phyloP scores from a whole-genome alignment of 64 coral and sea anemone genomes.

The Montipora capricornis region DNA sequence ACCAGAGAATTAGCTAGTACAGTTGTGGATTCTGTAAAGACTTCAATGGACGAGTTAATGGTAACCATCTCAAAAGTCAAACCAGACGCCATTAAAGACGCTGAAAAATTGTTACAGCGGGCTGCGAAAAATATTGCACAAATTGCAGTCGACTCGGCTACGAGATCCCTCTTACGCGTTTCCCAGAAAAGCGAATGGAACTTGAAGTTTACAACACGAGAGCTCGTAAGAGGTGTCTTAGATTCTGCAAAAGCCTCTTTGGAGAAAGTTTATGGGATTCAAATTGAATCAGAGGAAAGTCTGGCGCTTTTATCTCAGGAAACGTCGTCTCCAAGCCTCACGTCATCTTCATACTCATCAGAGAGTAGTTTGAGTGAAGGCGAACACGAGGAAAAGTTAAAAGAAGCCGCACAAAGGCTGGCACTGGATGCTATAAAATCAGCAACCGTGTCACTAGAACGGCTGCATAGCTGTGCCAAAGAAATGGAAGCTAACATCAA shows the following conservation, averaged over 20 bases:
- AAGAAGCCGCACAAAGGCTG: slow-evolving; percentile 52
- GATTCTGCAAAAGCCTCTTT: slow-evolving; percentile 71
- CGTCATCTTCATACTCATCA: background rate
- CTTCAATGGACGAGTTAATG: slow-evolving; percentile 25
- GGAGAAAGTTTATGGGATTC: slow-evolving; percentile 42
- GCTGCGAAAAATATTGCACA: slow-evolving; percentile 52
- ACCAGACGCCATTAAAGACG: background rate
- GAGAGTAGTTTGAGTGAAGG: background rate
- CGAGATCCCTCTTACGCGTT: slow-evolving; percentile 17
- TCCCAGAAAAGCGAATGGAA: slow-evolving; percentile 39
- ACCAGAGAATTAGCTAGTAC: slow-evolving; percentile 38
- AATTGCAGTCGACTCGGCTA: slow-evolving; percentile 23
- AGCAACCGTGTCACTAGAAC: slow-evolving; percentile 60
- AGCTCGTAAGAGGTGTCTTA: slow-evolving; percentile 49
- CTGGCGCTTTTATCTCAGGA: slow-evolving; percentile 8
- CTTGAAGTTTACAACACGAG: slow-evolving; percentile 11
- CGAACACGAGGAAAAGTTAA: slow-evolving; percentile 42
- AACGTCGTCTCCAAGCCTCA: background rate
- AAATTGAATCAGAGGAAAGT: slow-evolving; percentile 37
- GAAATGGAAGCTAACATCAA: slow-evolving; percentile 58
- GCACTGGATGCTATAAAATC: slow-evolving; percentile 71
- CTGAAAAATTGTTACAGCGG: background rate
- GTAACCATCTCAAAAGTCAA: background rate
- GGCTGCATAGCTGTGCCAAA: slow-evolving; percentile 35
- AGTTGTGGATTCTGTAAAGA: slow-evolving; percentile 49